phyloP scores from a whole-genome alignment of 2,888 invertebrate genomes.

The Rhagophthalmus giganteus region DNA sequence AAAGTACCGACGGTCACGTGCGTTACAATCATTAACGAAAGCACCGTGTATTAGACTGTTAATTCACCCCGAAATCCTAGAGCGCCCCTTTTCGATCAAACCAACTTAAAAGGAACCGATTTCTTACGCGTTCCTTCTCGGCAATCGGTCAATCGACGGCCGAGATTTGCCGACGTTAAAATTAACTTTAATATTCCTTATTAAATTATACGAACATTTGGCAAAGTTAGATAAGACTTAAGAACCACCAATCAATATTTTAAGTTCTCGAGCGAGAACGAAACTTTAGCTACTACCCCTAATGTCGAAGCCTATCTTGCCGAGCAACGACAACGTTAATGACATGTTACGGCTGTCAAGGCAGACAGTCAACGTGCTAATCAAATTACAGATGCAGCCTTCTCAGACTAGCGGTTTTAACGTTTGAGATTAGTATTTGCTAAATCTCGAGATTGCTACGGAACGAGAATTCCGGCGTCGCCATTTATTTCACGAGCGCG shows the following conservation, averaged over 20 bases:
- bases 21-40: too few species aligned
- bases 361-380: conserved; percentile 20
- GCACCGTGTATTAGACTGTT: too few species aligned
- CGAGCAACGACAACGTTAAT: conserved; percentile 25
- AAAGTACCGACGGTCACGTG: too few species aligned
- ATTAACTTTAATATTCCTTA: neutral
- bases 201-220: neutral
- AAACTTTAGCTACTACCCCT: conserved; percentile 21
- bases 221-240: conserved; percentile 6
- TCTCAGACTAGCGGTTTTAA: conserved; percentile 10
- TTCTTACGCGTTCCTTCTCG: too few species aligned
- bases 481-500: neutral
- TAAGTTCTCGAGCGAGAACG: conserved; percentile 16
- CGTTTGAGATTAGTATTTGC: conserved; percentile 9
- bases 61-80: too few species aligned
- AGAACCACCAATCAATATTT: conserved; percentile 20
- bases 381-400: conserved; percentile 23
- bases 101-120: too few species aligned
- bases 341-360: conserved; percentile 27
- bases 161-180: too few species aligned
- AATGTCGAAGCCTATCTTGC: conserved; percentile 21
- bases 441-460: conserved; percentile 5
- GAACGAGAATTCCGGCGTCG: neutral
- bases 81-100: too few species aligned
- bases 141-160: too few species aligned